phyloP scores from a whole-genome alignment of 2,113 vertebrate species.

The Chroicocephalus ridibundus region DNA sequence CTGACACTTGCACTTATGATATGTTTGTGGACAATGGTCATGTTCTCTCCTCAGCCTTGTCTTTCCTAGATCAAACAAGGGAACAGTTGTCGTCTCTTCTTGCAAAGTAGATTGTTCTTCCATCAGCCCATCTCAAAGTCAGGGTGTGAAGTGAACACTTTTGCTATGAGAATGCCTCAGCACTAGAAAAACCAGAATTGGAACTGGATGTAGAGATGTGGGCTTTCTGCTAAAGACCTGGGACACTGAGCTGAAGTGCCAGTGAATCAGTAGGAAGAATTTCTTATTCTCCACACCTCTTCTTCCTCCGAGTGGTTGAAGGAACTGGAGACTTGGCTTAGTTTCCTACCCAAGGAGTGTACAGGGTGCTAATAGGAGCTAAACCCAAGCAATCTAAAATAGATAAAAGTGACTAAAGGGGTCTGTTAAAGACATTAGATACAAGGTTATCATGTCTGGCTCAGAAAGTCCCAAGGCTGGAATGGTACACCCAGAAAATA shows the following conservation, averaged over 20 bases:
- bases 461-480: background rate
- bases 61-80: background rate
- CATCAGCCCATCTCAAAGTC: background rate
- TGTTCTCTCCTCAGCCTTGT: background rate
- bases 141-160: background rate
- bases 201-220: background rate
- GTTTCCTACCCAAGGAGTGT: background rate
- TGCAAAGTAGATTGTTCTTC: background rate
- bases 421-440: background rate
- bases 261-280: background rate
- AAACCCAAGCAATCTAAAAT: background rate
- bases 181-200: background rate
- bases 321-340: background rate
- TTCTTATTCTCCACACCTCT: background rate
- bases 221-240: background rate
- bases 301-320: background rate
- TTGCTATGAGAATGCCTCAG: background rate
- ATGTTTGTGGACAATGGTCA: background rate
- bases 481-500: background rate
- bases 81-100: background rate
- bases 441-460: background rate
- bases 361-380: background rate
- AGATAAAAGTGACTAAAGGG: background rate
- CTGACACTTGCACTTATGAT: background rate
- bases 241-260: background rate